These are phyloP conservation scores for Conops quadrifasciatus DNA, from an alignment of 2,888 invertebrate genomes.

Conservation along the genomic window DNA sequence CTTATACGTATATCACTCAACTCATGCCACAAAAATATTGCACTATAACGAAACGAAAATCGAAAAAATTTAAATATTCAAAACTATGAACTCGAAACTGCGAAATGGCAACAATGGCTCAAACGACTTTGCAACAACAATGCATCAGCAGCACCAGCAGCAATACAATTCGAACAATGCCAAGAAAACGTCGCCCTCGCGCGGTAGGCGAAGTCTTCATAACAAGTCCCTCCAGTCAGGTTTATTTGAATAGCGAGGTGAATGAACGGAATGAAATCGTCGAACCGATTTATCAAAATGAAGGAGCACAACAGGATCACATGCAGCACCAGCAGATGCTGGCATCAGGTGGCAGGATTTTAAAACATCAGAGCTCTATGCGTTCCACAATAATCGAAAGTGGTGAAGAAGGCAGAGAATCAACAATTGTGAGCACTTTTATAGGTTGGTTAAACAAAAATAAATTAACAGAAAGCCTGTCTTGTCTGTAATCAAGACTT, in stretches of 20 bases:
- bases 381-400: constrained; percentile 51
- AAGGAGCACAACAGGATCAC: constrained; percentile 45
- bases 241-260: constrained; percentile 58
- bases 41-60: neutral
- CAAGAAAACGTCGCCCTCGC: constrained; percentile 62
- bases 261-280: constrained; percentile 44
- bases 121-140: constrained; percentile 37
- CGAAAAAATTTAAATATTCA: neutral
- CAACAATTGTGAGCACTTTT: constrained; percentile 59
- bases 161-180: constrained; percentile 54
- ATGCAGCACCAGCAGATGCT: constrained; percentile 44
- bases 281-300: constrained; percentile 62
- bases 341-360: constrained; percentile 29
- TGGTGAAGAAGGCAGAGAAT: constrained; percentile 46
- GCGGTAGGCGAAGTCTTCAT: constrained; percentile 63
- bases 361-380: constrained; percentile 50
- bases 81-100: constrained; percentile 37
- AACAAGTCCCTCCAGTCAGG: constrained; percentile 58
- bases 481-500: neutral
- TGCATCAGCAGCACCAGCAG: constrained; percentile 39
- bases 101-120: constrained; percentile 37
- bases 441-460: constrained; percentile 56
- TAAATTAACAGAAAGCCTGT: neutral
- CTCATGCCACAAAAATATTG: no score
- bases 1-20: no score